These are phyloP conservation scores for Catharus ustulatus DNA, from an alignment of 2,797 vertebrate species.

Conservation along the genomic window DNA sequence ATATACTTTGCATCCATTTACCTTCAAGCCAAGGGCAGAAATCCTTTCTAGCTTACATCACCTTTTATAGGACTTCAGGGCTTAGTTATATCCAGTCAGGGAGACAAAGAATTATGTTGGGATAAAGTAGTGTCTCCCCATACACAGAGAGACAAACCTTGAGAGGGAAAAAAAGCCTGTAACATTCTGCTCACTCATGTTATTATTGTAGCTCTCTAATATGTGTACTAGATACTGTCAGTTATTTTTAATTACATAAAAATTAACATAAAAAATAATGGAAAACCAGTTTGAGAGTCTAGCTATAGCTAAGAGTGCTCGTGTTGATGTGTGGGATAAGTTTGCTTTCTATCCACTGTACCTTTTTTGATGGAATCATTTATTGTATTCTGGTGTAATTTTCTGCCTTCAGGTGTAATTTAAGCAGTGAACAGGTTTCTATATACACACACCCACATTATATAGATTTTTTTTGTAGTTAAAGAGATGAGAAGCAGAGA, in stretches of 20 bases:
- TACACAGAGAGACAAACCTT: background rate
- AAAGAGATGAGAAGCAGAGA: background rate
- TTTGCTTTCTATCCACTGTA: background rate
- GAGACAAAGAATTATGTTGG: background rate
- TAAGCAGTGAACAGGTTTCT: background rate
- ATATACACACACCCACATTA: background rate
- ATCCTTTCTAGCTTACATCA: background rate
- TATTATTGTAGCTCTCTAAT: background rate
- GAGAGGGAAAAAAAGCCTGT: fast-evolving
- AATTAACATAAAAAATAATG: background rate
- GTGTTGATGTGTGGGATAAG: background rate
- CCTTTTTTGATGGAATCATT: background rate
- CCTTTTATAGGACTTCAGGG: background rate
- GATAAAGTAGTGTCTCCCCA: background rate
- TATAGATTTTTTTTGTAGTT: background rate
- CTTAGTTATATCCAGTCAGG: background rate
- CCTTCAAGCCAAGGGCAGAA: background rate
- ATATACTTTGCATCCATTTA: background rate
- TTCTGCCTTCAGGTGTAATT: background rate
- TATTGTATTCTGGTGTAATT: background rate
- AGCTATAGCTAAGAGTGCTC: background rate
- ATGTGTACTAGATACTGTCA: no score
- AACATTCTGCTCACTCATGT: fast-evolving
- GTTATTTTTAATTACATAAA: background rate
- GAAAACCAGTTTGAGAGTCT: background rate